Conservation (phyloP, 2,797 vertebrate species). For the Erithacus rubecula region DNA sequence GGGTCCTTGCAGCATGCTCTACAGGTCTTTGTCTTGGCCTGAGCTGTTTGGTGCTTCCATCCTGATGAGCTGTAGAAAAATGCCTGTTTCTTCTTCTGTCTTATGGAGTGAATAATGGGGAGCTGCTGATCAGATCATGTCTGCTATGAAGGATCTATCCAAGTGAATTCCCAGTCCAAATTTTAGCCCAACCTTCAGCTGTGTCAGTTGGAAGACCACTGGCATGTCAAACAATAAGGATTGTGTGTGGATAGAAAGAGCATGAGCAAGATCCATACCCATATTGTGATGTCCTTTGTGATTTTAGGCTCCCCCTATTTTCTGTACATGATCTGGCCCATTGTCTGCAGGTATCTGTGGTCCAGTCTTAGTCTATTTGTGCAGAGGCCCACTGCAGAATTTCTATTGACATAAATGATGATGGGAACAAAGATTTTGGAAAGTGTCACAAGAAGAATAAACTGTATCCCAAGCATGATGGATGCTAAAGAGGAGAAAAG, state of each 20-base stretch:
- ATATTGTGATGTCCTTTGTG: not conserved
- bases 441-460: not conserved
- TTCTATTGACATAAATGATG: not conserved
- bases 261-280: not conserved
- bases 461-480: not conserved
- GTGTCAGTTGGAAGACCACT: not conserved
- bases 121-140: not conserved
- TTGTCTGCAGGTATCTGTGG: not conserved
- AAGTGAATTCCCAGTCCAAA: not conserved
- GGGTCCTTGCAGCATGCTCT: not conserved
- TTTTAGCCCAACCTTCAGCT: not conserved
- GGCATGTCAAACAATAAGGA: not conserved
- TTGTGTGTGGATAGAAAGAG: not conserved
- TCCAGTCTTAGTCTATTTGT: not conserved
- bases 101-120: not conserved
- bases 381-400: not conserved
- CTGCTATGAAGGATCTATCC: not conserved
- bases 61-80: not conserved
- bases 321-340: not conserved
- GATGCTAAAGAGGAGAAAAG: not conserved
- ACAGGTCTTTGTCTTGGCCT: not conserved
- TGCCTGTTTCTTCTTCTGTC: not conserved
- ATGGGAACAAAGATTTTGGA: not conserved
- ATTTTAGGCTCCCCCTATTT: not conserved
- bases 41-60: not conserved